A percentile compares a stretch with the other conserved stretches of the same genome.
These are phyloP conservation scores for Leucophenga maculata DNA, from an alignment of 2,888 invertebrate genomes.

Conservation along the genomic window DNA sequence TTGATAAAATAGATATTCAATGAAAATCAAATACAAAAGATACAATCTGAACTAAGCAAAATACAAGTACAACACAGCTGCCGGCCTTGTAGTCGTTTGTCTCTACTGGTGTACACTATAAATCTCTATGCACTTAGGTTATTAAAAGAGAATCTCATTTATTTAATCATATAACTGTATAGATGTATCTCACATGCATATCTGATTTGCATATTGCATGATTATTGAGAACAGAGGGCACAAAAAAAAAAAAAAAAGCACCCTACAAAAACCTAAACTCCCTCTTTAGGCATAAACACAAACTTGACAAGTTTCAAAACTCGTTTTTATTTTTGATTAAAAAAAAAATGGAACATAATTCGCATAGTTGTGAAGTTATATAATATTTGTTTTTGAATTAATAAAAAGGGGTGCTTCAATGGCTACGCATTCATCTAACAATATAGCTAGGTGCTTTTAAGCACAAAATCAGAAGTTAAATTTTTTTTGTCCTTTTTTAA, in stretches of 20 bases:
- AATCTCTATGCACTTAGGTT: conserved; percentile 8
- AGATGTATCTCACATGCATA: conserved; percentile 26
- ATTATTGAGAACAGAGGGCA: conserved; percentile 53
- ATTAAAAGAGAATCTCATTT: conserved; percentile 12
- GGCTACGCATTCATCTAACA: no score
- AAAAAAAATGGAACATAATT: conserved; percentile 52
- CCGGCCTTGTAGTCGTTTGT: background rate
- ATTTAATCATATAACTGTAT: background rate
- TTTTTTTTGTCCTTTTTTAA: no score
- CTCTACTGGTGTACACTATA: background rate
- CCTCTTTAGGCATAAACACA: conserved; percentile 9
- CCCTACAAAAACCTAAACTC: conserved; percentile 14
- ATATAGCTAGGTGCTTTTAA: no score
- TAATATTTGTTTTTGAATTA: background rate
- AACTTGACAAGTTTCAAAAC: conserved; percentile 38
- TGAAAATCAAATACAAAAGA: no score
- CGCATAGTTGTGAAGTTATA: conserved; percentile 38
- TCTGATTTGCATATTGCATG: conserved; percentile 63
- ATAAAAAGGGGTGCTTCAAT: background rate
- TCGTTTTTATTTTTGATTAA: conserved; percentile 45
- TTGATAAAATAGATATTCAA: no score
- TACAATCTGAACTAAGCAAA: no score
- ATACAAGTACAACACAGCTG: no score
- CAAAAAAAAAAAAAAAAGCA: background rate
- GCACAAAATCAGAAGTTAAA: no score